Percentiles rank a stretch among this genome's conserved stretches.
Evolutionary conservation across 2,797 vertebrate genomes (phyloP).

Genomic region (Phataginus tetradactyla): DNA sequence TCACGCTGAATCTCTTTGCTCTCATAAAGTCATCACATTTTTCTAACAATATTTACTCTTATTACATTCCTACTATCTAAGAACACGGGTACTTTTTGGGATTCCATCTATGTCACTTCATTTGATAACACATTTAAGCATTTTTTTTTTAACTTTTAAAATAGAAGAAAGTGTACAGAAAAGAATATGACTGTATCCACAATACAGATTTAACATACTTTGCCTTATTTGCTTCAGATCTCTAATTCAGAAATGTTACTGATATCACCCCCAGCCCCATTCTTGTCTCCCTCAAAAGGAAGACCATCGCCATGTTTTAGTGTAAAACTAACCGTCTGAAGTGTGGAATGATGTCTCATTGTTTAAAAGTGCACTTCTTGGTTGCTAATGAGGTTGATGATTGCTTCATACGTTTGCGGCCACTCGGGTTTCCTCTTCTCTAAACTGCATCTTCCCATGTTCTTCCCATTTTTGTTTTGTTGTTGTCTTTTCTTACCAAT

Average conservation of each 20-base stretch:
- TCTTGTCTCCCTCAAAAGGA: background rate
- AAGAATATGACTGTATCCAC: background rate
- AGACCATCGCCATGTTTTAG: background rate
- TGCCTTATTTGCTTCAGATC: background rate
- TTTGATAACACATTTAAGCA: background rate
- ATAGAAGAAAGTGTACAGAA: background rate
- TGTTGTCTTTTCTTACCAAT: background rate
- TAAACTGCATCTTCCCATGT: background rate
- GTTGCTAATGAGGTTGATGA: background rate
- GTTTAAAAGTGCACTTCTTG: background rate
- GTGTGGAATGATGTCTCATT: background rate
- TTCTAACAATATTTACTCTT: background rate
- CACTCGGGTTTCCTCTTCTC: background rate
- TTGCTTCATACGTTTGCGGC: background rate
- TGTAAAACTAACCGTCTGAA: background rate
- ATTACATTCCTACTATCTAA: background rate
- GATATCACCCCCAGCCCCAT: background rate
- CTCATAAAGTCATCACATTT: background rate
- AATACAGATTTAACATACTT: background rate
- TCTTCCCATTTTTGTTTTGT: background rate
- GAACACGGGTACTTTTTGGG: background rate
- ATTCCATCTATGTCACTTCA: background rate
- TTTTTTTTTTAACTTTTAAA: background rate
- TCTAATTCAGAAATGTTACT: background rate
- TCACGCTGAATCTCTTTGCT: background rate